Percentiles rank a stretch among this genome's conserved stretches.
These are phyloP conservation scores for Leucopsar rothschildi DNA, from an alignment of 2,113 vertebrate species.

Conservation along the genomic window DNA sequence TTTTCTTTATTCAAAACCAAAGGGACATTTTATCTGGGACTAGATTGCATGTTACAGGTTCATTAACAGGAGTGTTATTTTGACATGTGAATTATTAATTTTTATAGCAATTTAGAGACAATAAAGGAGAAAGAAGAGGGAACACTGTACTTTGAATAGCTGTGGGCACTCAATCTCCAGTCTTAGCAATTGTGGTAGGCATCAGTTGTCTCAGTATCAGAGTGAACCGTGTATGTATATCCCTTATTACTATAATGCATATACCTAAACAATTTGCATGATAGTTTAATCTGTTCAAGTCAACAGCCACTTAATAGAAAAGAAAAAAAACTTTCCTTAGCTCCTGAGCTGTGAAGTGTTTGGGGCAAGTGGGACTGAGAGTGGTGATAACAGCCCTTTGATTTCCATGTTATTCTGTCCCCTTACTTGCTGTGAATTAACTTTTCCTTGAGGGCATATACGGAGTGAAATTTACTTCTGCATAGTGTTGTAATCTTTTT, in stretches of 20 bases:
- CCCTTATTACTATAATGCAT: background rate
- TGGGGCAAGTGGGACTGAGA: background rate
- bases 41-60: background rate
- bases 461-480: background rate
- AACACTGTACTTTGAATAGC: background rate
- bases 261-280: background rate
- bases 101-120: background rate
- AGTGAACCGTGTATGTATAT: background rate
- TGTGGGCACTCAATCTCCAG: background rate
- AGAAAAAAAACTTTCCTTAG: background rate
- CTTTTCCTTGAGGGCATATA: background rate
- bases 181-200: background rate
- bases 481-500: background rate
- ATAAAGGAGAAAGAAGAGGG: background rate
- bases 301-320: background rate
- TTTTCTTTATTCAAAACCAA: background rate
- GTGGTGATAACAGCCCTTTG: background rate
- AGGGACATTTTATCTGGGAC: background rate
- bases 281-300: background rate
- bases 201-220: background rate
- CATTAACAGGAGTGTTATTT: background rate
- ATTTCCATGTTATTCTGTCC: background rate
- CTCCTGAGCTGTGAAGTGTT: background rate
- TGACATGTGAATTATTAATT: background rate
- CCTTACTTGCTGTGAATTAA: background rate